Evolutionary conservation across 2,113 vertebrate genomes (phyloP).

Genomic region (Siniperca knerii): DNA sequence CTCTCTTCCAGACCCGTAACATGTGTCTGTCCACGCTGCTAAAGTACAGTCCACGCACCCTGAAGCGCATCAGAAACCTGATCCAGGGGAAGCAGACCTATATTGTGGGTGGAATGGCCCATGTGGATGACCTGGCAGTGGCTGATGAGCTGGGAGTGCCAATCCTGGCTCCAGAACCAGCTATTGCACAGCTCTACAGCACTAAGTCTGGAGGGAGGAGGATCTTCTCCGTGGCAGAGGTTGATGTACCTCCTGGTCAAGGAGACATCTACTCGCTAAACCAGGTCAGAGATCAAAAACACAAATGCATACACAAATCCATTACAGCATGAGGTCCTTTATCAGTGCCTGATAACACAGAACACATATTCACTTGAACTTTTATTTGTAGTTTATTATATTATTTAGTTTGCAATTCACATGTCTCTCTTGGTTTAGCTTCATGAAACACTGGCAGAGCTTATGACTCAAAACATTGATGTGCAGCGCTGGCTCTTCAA

Average conservation of each 20-base stretch:
- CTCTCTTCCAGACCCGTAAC: slow-evolving; percentile 82
- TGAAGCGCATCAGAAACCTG: slow-evolving; percentile 86
- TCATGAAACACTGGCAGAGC: slow-evolving; percentile 82
- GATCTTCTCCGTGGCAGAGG: slow-evolving; percentile 84
- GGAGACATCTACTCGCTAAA: slow-evolving; percentile 82
- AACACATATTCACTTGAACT: not conserved
- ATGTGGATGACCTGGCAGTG: slow-evolving; percentile 90
- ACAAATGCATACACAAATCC: not conserved
- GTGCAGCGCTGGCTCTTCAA: slow-evolving; percentile 92
- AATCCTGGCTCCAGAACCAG: slow-evolving; percentile 88
- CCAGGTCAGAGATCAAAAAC: slow-evolving; percentile 83
- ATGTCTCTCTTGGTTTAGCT: slow-evolving; percentile 79
- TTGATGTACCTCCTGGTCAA: slow-evolving; percentile 87
- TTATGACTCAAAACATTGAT: slow-evolving; percentile 83
- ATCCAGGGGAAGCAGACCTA: slow-evolving; percentile 87
- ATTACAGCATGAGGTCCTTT: not conserved
- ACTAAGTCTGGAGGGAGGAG: slow-evolving; percentile 89
- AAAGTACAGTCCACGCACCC: slow-evolving; percentile 90
- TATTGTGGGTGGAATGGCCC: slow-evolving; percentile 86
- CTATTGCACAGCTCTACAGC: slow-evolving; percentile 86
- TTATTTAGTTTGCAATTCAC: slow-evolving; percentile 13
- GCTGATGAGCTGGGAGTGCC: slow-evolving; percentile 89
- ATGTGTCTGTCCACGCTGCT: slow-evolving; percentile 92
- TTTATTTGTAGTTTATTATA: not conserved
- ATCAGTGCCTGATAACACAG: not conserved